A percentile compares a stretch with the other conserved stretches of the same genome.
phyloP scores from a whole-genome alignment of 2,113 vertebrate genomes.

The Poeciliopsis retropinna region DNA sequence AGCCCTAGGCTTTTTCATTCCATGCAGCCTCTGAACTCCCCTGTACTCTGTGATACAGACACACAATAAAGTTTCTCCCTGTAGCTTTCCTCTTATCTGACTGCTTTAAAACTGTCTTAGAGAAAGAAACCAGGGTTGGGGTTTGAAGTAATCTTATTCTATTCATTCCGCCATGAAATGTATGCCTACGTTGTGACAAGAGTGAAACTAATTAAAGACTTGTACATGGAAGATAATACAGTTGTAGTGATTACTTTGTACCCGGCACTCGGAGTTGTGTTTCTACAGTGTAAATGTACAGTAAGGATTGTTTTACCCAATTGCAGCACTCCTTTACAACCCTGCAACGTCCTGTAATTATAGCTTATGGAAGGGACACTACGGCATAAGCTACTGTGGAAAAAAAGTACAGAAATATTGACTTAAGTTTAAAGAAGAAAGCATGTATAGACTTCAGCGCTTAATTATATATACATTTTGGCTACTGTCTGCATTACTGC shows the following conservation, averaged over 20 bases:
- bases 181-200: conserved; percentile 72
- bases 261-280: conserved; percentile 40
- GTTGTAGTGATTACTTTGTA: conserved; percentile 70
- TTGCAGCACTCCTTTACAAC: conserved; percentile 57
- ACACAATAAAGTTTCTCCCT: conserved; percentile 70
- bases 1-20: conserved; percentile 68
- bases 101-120: conserved; percentile 67
- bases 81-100: conserved; percentile 71
- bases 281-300: conserved; percentile 57
- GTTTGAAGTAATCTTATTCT: conserved; percentile 73
- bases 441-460: too few relatives aligned
- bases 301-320: conserved; percentile 70
- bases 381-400: conserved; percentile 27
- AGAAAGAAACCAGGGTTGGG: conserved; percentile 70
- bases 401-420: neutral
- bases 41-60: conserved; percentile 63
- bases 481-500: too few relatives aligned
- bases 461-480: too few relatives aligned
- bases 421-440: too few relatives aligned
- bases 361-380: conserved; percentile 49
- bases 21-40: conserved; percentile 58
- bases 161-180: conserved; percentile 74
- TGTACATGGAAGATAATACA: conserved; percentile 76
- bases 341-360: conserved; percentile 67
- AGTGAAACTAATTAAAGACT: conserved; percentile 76